phyloP scores from a whole-genome alignment of 2,797 vertebrate genomes.

The Clamator glandarius region DNA sequence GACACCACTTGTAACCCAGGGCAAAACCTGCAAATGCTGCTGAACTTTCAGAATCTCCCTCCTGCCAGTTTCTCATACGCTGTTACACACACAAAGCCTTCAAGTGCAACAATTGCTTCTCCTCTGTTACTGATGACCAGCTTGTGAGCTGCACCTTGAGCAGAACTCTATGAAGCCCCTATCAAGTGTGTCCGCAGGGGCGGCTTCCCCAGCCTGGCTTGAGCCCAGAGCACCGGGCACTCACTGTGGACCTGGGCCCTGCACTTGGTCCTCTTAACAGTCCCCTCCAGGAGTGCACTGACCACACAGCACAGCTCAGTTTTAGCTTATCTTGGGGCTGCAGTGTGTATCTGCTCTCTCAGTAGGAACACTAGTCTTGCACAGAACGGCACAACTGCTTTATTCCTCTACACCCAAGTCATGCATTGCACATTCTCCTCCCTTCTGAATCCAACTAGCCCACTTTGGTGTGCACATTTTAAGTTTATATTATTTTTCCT shows the following conservation, averaged over 20 bases:
- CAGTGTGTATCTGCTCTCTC: background rate
- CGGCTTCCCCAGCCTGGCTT: background rate
- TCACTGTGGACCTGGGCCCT: background rate
- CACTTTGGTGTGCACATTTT: background rate
- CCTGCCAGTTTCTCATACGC: background rate
- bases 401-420: background rate
- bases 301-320: background rate
- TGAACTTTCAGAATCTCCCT: background rate
- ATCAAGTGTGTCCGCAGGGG: background rate
- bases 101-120: background rate
- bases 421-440: background rate
- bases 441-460: background rate
- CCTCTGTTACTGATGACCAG: background rate
- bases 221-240: fast-evolving
- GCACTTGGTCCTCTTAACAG: background rate
- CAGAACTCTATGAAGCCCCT: background rate
- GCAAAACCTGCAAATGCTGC: background rate
- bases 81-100: background rate
- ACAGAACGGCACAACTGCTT: background rate
- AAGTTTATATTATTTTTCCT: background rate
- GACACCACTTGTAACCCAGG: background rate
- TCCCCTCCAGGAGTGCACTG: background rate
- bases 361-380: background rate
- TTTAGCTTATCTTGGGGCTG: background rate
- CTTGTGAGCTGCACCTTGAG: background rate